These are phyloP conservation scores for Mus spicilegus DNA, from an alignment of 2,113 vertebrate genomes.

Conservation along the genomic window DNA sequence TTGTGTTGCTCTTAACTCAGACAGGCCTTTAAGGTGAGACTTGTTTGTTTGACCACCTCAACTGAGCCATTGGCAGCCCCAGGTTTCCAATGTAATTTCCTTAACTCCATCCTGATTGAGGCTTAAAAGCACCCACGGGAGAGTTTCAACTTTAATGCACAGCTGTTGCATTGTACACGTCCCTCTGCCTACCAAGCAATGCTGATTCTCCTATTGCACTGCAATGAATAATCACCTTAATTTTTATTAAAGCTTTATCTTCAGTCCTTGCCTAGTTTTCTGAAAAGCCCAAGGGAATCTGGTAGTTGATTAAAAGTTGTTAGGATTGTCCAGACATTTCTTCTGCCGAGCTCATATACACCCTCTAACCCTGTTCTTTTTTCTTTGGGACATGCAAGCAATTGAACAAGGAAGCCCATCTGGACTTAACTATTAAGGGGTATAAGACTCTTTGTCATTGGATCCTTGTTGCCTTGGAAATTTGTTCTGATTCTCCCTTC, in stretches of 20 bases:
- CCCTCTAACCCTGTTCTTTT: not conserved
- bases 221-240: conserved; percentile 66
- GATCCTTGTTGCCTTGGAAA: not conserved
- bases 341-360: conserved; percentile 24
- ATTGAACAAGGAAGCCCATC: conserved; percentile 32
- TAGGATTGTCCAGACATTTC: conserved; percentile 44
- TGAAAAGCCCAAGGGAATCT: conserved; percentile 51
- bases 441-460: conserved; percentile 62
- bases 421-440: conserved; percentile 25
- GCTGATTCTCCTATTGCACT: conserved; percentile 59
- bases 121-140: conserved; percentile 53
- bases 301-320: conserved; percentile 58
- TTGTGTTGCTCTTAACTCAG: conserved; percentile 70
- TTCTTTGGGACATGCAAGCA: conserved; percentile 27
- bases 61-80: conserved; percentile 60
- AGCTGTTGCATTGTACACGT: conserved; percentile 65
- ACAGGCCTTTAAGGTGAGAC: conserved; percentile 67
- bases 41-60: conserved; percentile 49
- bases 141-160: not conserved
- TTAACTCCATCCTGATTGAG: conserved; percentile 65
- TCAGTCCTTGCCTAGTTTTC: conserved; percentile 65
- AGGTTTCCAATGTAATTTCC: conserved; percentile 49
- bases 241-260: conserved; percentile 76
- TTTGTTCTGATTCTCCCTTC: conserved; percentile 55
- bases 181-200: conserved; percentile 43